Evolutionary conservation across 1,140 invertebrate species (phyloP).

Genomic region (Stratiolaelaps scimitus): DNA sequence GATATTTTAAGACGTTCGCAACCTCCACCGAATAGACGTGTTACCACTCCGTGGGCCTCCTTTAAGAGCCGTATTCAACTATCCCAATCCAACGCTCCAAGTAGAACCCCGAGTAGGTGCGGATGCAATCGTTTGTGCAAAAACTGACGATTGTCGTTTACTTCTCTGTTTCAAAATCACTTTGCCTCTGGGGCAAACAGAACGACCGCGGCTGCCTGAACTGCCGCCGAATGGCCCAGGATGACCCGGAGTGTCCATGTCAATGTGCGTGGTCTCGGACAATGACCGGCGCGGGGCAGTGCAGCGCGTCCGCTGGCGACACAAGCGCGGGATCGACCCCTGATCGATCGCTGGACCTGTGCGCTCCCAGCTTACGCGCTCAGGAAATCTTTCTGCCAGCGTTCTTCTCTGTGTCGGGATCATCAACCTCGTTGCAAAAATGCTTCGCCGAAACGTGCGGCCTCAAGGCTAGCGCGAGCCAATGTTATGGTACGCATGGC

Average conservation of each 20-base stretch:
- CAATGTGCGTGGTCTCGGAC: conserved; percentile 55
- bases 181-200: conserved; percentile 42
- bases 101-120: no score
- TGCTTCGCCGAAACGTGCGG: not conserved
- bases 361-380: not conserved
- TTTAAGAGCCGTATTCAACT: no score
- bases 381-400: not conserved
- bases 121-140: no score
- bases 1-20: no score
- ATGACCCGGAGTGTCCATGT: conserved; percentile 85
- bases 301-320: not conserved
- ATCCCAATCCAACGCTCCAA: no score
- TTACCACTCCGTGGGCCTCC: no score
- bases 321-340: not conserved
- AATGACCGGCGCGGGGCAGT: not conserved
- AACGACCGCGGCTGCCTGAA: conserved; percentile 74
- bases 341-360: not conserved
- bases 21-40: no score
- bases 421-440: not conserved
- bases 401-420: not conserved
- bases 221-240: conserved; percentile 84
- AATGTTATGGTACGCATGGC: conserved; percentile 8
- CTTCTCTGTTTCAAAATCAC: not conserved
- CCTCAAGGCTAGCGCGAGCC: not conserved
- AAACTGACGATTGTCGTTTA: no score